These are phyloP conservation scores for Oopsacas minuta DNA, from an alignment of 37 sponge, comb jelly and placozoan species.

Conservation along the genomic window DNA sequence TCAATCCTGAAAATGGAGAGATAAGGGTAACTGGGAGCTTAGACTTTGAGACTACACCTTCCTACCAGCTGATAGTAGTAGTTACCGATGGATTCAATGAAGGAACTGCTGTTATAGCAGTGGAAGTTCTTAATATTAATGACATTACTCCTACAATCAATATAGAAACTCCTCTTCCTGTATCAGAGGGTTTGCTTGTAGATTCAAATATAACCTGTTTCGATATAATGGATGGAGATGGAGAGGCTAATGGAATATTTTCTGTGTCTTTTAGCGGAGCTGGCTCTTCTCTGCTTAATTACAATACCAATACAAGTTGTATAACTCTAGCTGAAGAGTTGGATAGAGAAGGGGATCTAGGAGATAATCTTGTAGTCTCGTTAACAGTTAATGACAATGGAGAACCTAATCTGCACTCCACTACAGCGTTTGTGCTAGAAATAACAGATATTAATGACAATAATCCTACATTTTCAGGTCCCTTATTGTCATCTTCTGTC, in stretches of 20 bases:
- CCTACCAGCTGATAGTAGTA: slow-evolving; percentile 28
- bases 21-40: slow-evolving; percentile 28
- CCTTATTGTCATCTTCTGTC: slow-evolving; percentile 1
- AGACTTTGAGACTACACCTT: slow-evolving; percentile 41
- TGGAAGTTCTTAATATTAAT: slow-evolving; percentile 32
- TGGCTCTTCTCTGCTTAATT: neutral
- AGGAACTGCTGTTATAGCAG: slow-evolving; percentile 13
- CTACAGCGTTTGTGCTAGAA: neutral
- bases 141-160: neutral
- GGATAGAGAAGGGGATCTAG: neutral
- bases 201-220: neutral
- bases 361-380: neutral
- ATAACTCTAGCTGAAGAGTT: neutral
- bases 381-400: slow-evolving; percentile 3
- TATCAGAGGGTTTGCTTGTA: neutral
- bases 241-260: neutral
- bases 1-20: slow-evolving; percentile 36
- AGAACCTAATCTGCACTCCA: slow-evolving; percentile 6
- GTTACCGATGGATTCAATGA: slow-evolving; percentile 34
- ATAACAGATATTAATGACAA: slow-evolving; percentile 59
- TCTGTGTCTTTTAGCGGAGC: neutral
- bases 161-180: neutral
- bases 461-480: slow-evolving; percentile 28
- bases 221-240: neutral
- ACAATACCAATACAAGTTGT: neutral